Evolutionary conservation across 2,888 invertebrate genomes (phyloP), one percentile per base, ranked within the genome.

Genomic region (Mellilla xanthometata): DNA sequence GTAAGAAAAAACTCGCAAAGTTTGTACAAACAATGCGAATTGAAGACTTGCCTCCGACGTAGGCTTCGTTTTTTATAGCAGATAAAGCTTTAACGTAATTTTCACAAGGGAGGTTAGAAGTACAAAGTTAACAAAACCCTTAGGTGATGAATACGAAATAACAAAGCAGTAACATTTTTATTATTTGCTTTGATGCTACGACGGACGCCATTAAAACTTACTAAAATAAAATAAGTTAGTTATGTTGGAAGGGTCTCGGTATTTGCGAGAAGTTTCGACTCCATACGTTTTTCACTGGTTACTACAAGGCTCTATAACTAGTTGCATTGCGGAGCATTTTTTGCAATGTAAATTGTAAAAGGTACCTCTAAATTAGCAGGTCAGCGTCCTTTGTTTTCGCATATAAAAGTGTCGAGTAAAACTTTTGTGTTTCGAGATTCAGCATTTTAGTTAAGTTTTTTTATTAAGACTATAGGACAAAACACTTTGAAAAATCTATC

Each of bases 11-110:
- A 36, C 46, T 54, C 41, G 40, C 45, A 49, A 66, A 62, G 51
- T 56, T 65, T 54, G 49, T 54, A 52, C 54, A 60, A 52, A 56
- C 60, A 61, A 65, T 58, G 52, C 53, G 48, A 56, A 56, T 57
- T 52, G 54, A 62, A 62, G 54, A 52, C 60, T 56, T 42, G 55
- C 62, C 50, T 61, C 58, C 58, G 41, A 54, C 57, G 60, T 44
- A 43, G 45, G 53, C 54, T 60, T 62, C 45, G 52, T 52, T 64
- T 66, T 64, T 70, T 66, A 65, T 59, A 55, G 64, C 48, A 54
- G 55, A 57, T 58, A 52, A 61, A 64, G 60, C 58, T 68, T 62
- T 62, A 60, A 64, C 59, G 55, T 60, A 61, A 68, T 68, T 64
- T 66, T 60, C 53, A 48, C 56, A n/a, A 58, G 54, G 54, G 58